phyloP scores from a whole-genome alignment of 2,113 vertebrate species.

The Elachura formosa region DNA sequence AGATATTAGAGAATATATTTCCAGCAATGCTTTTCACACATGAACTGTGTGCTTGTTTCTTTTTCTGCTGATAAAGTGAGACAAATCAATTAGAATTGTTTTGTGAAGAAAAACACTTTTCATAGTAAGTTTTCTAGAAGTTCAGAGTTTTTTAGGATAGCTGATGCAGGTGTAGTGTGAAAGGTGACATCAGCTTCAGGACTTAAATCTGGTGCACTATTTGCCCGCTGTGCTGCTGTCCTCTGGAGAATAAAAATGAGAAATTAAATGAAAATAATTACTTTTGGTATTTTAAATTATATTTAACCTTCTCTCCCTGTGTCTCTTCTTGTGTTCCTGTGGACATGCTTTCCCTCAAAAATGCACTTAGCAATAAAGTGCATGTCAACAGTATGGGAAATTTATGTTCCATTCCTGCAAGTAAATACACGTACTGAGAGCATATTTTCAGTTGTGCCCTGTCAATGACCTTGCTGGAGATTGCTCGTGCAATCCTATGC shows the following conservation, averaged over 20 bases:
- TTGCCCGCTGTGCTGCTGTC: not conserved
- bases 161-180: not conserved
- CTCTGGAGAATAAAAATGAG: not conserved
- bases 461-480: not conserved
- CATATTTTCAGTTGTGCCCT: not conserved
- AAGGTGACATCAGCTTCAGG: not conserved
- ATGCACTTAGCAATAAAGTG: not conserved
- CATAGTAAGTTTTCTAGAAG: not conserved
- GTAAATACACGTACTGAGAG: not conserved
- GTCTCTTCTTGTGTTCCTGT: not conserved
- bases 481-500: rapidly evolving
- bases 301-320: not conserved
- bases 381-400: not conserved
- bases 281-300: not conserved
- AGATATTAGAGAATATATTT: not conserved
- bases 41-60: not conserved
- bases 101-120: not conserved
- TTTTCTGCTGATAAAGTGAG: not conserved
- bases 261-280: not conserved
- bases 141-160: not conserved
- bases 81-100: not conserved
- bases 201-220: not conserved
- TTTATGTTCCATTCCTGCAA: not conserved
- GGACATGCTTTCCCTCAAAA: not conserved
- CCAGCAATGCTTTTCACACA: not conserved